phyloP scores from a whole-genome alignment of 1,140 invertebrate genomes.

The Zophobas morio region DNA sequence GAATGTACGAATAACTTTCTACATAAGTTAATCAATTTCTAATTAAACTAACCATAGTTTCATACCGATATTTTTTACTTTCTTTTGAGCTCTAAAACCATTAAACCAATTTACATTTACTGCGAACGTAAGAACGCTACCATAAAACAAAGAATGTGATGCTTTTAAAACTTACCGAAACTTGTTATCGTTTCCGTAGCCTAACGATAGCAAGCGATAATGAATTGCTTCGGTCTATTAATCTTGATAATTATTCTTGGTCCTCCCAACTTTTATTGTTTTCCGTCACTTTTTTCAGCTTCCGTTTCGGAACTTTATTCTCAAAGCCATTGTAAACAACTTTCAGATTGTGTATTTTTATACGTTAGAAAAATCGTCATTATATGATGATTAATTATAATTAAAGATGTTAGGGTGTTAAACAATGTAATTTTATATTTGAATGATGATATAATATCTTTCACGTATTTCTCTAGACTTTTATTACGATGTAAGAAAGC shows the following conservation, averaged over 20 bases:
- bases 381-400: too few species aligned
- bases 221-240: conserved; percentile 50
- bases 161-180: conserved; percentile 50
- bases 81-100: conserved; percentile 14
- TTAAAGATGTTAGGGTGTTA: too few species aligned
- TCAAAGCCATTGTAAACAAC: conserved; percentile 13
- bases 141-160: conserved; percentile 49
- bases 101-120: conserved; percentile 36
- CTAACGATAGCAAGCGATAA: conserved; percentile 49
- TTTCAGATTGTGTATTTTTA: not conserved
- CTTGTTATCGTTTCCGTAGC: conserved; percentile 47
- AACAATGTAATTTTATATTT: too few species aligned
- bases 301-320: not conserved
- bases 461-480: not conserved
- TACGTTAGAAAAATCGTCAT: not conserved
- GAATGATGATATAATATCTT: not conserved
- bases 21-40: conserved; percentile 15
- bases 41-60: conserved; percentile 32
- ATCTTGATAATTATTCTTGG: conserved; percentile 50
- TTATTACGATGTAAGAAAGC: too few species aligned
- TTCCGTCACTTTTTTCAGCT: conserved; percentile 38
- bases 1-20: not conserved
- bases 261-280: conserved; percentile 50
- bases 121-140: conserved; percentile 31
- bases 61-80: conserved; percentile 1